Base-by-base conservation (phyloP, 2,797 vertebrate genomes). In the Chiroxiphia lanceolata region DNA sequence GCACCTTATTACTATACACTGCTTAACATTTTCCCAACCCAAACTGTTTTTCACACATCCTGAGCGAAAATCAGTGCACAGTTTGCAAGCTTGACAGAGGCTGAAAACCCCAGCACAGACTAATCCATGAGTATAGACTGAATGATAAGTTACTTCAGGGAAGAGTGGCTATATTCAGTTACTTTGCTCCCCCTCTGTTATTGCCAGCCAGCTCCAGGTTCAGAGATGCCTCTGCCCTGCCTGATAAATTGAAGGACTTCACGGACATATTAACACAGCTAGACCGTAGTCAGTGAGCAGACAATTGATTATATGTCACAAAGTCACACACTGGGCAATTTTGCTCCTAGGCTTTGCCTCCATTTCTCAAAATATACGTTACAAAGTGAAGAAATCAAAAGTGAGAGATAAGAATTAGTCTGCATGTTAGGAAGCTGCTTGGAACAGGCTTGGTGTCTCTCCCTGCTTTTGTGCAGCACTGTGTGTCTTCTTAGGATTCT, bases 231-330 rank as follows among this genome's bases (percentile, higher is more conserved):
- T 78, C 88, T 94, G 57, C 94, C 53, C 78, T 71, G 88, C 47
- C 83, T 89, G 93, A 94, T 83, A 93, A 95, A 96, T 93, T 89
- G 95, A 90, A 96, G 94, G 95, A 91, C 90, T 97, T 96, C 92
- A 93, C 42, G 7, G 93, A 77, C 90, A 7, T 90, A 93, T 93
- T 96, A 96, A 93, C 93, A 91, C 94, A 95, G 91, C 91, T 29
- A 84, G 91, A 65, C 80, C 2, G 1, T 71, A 90, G 93, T 65
- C 91, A 80, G 95, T 68, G 94, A 96, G 94, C 94, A 96, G 94
- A 80, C 96, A 87, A 96, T 96, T 96, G 95, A 97, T 96, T 96
- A 95, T 83, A 83, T 93, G 95, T 96, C 96, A 97, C 48, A 91
- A 93, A 96, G 94, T 95, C 93, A 96, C 89, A 94, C 34, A 77